Percentiles rank a stretch among this genome's conserved stretches.
phyloP scores from a whole-genome alignment of 2,113 vertebrate species.

The Macroglossus sobrinus region DNA sequence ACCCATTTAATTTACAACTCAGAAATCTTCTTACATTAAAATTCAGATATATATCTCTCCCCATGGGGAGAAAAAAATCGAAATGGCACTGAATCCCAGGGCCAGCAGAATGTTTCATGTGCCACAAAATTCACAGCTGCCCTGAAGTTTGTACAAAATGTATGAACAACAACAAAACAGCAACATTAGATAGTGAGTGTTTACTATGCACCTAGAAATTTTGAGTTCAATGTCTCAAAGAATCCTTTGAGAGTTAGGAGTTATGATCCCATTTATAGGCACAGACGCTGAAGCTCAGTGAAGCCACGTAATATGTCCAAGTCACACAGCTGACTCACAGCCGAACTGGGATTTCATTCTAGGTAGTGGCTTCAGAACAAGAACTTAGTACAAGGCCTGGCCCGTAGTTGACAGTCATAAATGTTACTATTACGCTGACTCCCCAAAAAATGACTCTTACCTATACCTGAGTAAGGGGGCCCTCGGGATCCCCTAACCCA shows the following conservation, averaged over 20 bases:
- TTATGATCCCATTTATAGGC: background rate
- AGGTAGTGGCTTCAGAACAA: background rate
- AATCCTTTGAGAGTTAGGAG: background rate
- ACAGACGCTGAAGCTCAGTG: background rate
- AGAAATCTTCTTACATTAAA: constrained; percentile 4
- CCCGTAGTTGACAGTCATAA: background rate
- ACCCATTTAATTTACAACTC: background rate
- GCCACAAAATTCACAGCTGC: background rate
- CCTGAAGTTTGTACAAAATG: background rate
- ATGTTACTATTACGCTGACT: background rate
- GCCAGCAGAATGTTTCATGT: background rate
- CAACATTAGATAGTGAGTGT: background rate
- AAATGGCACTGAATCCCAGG: background rate
- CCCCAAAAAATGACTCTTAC: background rate
- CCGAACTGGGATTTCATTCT: background rate
- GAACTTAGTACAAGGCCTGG: background rate
- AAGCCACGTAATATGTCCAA: background rate
- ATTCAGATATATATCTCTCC: background rate
- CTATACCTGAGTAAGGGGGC: background rate
- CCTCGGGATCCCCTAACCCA: background rate
- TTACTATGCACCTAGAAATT: background rate
- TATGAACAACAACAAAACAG: background rate
- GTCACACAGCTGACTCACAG: background rate
- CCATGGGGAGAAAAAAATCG: background rate
- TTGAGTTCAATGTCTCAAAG: background rate